phyloP scores from a whole-genome alignment of 2,888 invertebrate genomes.

The Polyploca ridens region DNA sequence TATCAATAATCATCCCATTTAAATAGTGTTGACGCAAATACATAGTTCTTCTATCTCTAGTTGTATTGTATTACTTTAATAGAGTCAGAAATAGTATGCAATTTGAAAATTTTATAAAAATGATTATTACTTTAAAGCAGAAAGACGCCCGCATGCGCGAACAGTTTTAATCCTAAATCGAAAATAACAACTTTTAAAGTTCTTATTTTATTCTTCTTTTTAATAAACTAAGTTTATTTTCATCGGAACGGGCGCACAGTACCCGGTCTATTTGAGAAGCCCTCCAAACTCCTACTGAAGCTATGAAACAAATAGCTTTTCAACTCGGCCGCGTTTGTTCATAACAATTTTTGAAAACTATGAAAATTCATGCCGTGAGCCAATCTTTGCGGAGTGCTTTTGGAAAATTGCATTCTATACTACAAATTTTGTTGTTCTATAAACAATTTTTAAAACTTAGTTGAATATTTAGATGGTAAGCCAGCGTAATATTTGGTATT shows the following conservation, averaged over 20 bases:
- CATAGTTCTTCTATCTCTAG: too few species aligned
- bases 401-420: conserved; percentile 28
- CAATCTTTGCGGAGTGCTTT: conserved; percentile 33
- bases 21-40: too few species aligned
- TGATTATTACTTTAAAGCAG: too few species aligned
- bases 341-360: conserved; percentile 35
- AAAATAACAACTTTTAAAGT: background rate
- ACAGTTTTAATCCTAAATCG: background rate
- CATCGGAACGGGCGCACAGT: conserved; percentile 39
- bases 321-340: conserved; percentile 32
- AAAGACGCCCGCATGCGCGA: too few species aligned
- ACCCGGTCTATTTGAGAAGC: conserved; percentile 53
- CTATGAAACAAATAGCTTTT: conserved; percentile 49
- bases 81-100: too few species aligned
- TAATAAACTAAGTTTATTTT: conserved; percentile 43
- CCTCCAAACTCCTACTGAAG: conserved; percentile 50
- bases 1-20: too few species aligned
- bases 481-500: background rate
- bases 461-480: background rate
- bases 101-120: too few species aligned
- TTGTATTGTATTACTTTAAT: too few species aligned
- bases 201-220: conserved; percentile 27
- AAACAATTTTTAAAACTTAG: background rate
- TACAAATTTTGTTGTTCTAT: conserved; percentile 2
- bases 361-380: conserved; percentile 31